Conservation (phyloP, 2,888 invertebrate genomes). For the Microctonus brassicae region DNA sequence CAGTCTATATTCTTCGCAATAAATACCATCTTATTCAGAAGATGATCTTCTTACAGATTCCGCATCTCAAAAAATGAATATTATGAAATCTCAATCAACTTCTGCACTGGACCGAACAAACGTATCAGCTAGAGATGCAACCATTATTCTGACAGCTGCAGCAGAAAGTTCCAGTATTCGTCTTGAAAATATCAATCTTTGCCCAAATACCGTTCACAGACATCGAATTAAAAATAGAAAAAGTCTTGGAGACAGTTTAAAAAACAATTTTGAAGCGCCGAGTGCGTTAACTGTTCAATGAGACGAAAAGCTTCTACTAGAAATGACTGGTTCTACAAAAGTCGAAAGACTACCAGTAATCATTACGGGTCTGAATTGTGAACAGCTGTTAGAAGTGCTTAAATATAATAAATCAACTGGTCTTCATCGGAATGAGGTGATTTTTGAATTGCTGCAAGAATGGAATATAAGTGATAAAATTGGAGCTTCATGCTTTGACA, state of each 20-base stretch:
- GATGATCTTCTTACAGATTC: background rate
- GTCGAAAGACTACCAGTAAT: constrained; percentile 28
- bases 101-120: constrained; percentile 15
- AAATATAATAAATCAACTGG: constrained; percentile 1
- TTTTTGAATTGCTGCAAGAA: constrained; percentile 12
- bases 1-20: constrained; percentile 2
- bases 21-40: constrained; percentile 13
- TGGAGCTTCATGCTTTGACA: constrained; percentile 22
- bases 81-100: constrained; percentile 2
- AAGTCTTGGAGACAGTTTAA: constrained; percentile 6
- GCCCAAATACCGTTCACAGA: constrained; percentile 3
- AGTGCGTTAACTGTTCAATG: constrained; percentile 13
- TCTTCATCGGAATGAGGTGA: constrained; percentile 1
- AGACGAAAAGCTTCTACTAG: constrained; percentile 6
- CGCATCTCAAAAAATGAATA: background rate
- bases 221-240: background rate
- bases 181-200: background rate
- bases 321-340: constrained; percentile 16
- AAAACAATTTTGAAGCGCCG: constrained; percentile 11
- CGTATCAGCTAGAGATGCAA: constrained; percentile 8
- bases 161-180: background rate
- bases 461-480: constrained; percentile 8
- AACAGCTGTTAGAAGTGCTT: too few species aligned
- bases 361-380: constrained; percentile 2
- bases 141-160: too few species aligned